phyloP scores from a whole-genome alignment of 1,140 invertebrate genomes.

The Papilio helenus region DNA sequence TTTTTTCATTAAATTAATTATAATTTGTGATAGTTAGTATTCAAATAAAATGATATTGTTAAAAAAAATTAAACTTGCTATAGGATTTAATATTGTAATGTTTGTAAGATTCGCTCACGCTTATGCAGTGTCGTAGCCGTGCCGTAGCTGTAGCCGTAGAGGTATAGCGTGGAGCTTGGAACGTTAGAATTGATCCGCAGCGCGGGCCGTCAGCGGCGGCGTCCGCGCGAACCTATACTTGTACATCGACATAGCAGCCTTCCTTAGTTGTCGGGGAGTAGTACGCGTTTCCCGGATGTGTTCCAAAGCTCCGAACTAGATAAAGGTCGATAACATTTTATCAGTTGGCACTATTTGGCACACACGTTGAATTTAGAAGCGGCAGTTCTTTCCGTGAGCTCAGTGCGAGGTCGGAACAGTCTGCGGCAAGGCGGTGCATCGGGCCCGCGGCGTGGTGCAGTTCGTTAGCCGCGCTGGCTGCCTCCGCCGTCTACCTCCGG shows the following conservation, averaged over 20 bases:
- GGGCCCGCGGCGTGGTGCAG: constrained; percentile 53
- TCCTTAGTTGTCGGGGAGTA: constrained; percentile 10
- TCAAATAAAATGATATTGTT: no score
- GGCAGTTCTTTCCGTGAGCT: constrained; percentile 53
- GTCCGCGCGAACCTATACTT: not conserved
- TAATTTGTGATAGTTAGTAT: not conserved
- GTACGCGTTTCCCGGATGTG: constrained; percentile 39
- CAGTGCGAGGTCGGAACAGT: constrained; percentile 50
- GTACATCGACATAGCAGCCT: constrained; percentile 16
- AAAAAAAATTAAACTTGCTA: not conserved
- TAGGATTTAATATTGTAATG: not conserved
- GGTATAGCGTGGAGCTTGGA: not conserved
- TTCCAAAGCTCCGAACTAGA: constrained; percentile 41
- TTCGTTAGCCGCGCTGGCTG: constrained; percentile 49
- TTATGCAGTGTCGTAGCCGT: not conserved
- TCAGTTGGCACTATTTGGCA: constrained; percentile 62
- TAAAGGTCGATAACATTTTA: constrained; percentile 64
- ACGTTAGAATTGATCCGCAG: constrained; percentile 29
- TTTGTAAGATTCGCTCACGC: not conserved
- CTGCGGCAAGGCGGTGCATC: constrained; percentile 54
- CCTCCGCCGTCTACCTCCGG: constrained; percentile 38
- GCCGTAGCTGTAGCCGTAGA: not conserved
- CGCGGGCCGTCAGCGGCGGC: not conserved
- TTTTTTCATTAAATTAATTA: not conserved
- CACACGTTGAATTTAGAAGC: constrained; percentile 56